These are phyloP conservation scores for Rhinolophus sinicus DNA, from an alignment of 2,113 vertebrate species.

Conservation along the genomic window DNA sequence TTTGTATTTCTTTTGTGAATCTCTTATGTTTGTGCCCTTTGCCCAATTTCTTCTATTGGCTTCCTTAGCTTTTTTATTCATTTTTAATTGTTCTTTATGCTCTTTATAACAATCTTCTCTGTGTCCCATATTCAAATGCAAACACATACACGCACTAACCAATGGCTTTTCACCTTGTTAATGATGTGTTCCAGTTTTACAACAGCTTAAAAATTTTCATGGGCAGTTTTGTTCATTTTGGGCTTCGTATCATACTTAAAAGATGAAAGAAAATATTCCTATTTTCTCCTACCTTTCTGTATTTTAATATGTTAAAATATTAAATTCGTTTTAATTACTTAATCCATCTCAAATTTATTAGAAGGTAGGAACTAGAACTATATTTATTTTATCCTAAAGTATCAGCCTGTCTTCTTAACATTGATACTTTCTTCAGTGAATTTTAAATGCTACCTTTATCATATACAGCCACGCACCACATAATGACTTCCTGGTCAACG, in stretches of 20 bases:
- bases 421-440: neutral
- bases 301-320: constrained; percentile 32
- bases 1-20: neutral
- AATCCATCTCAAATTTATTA: neutral
- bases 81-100: neutral
- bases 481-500: neutral
- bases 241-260: neutral
- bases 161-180: neutral
- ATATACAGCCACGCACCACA: neutral
- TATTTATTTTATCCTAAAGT: neutral
- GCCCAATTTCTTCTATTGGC: neutral
- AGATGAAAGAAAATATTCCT: neutral
- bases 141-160: neutral
- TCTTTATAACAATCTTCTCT: neutral
- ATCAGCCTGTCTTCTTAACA: neutral
- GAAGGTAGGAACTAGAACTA: neutral
- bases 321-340: neutral
- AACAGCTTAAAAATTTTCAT: neutral
- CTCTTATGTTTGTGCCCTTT: neutral
- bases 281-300: neutral
- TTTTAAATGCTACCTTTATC: neutral
- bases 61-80: neutral
- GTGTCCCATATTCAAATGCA: neutral
- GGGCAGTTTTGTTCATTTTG: neutral
- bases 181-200: no score